These are phyloP conservation scores for Pseudopodoces humilis DNA, from an alignment of 2,113 vertebrate genomes.

Conservation along the genomic window DNA sequence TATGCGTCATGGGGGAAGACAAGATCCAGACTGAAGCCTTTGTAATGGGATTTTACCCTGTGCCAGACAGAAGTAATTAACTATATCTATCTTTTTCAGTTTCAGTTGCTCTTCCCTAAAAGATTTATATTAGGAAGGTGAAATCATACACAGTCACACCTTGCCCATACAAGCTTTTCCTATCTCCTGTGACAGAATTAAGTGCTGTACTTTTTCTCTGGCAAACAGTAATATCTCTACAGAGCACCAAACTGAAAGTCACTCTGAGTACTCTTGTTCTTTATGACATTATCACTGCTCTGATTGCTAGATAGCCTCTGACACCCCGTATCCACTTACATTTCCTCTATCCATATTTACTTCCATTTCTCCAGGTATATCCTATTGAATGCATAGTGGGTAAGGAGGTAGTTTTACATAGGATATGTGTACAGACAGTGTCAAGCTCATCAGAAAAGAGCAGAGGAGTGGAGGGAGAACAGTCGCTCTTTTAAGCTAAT, in stretches of 20 bases:
- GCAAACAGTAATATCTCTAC: not conserved
- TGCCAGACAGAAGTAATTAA: constrained; percentile 55
- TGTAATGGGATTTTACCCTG: constrained; percentile 52
- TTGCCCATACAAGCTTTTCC: constrained; percentile 8
- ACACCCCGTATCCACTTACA: not conserved
- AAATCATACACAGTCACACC: constrained; percentile 27
- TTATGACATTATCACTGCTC: not conserved
- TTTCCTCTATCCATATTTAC: not conserved
- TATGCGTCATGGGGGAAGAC: constrained; percentile 16
- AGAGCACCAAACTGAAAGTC: not conserved
- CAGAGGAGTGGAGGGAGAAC: not conserved
- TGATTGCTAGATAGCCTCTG: not conserved
- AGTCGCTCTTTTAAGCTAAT: not conserved
- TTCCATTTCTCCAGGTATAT: not conserved
- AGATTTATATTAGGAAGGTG: constrained; percentile 34
- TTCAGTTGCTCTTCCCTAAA: constrained; percentile 44
- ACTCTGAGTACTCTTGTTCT: not conserved
- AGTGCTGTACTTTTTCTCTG: not conserved
- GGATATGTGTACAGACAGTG: not conserved
- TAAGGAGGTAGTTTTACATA: not conserved
- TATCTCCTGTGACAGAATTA: not conserved
- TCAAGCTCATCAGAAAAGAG: not conserved
- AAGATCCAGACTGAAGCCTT: constrained; percentile 25
- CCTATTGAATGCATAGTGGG: not conserved
- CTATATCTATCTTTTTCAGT: constrained; percentile 47